Evolutionary conservation across 2,797 vertebrate genomes (phyloP), one percentile per base, ranked within the genome.

Genomic region (Paedocypris micromegethes): DNA sequence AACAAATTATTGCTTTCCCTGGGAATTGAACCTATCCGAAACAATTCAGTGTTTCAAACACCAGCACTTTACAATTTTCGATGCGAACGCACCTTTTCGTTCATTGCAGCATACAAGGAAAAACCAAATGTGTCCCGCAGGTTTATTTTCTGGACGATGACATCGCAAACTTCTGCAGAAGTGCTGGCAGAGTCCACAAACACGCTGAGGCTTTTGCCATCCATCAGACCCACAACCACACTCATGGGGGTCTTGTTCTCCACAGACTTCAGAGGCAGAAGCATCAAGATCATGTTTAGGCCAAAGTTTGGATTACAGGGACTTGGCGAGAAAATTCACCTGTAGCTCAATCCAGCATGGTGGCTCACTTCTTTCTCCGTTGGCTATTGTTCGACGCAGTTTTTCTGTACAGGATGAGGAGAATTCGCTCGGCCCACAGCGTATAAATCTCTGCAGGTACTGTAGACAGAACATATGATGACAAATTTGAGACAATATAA

Each of bases 311-410:
- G 42, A 4, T 9, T 4, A 57, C 42, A 23, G 38, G 37, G 42
- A 41, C 6, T 45, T 23, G 23, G 23, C 23, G 23, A 23, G 23
- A 23, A 23, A 23, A 9, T 73, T 8, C 86, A 97, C 96, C 90
- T 97, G 86, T 2, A 96, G 86, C 82, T 99, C 96, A 57, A 93
- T 74, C 89, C 89, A 96, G 76, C 93, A 94, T 0, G 96, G 92
- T 2, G 92, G 86, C 78, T 98, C 93, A 1, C 75, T 85, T 6
- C 96, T 88, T n/a, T 88, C 87, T 72, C 94, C 93, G 0, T 96
- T 99, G 77, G 83, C 76, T 5, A 78, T 74, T 1, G 90, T 92
- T 2, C 94, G 91, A 38, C 49, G 78, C 65, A 99, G 88, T 5
- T 91, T 91, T 73, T 93, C 84, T 0, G 78, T 77, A 56, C 95